Evolutionary conservation across 1,140 invertebrate species (phyloP), one percentile per base, ranked within the genome.

Genomic region (Charaxes varanes): DNA sequence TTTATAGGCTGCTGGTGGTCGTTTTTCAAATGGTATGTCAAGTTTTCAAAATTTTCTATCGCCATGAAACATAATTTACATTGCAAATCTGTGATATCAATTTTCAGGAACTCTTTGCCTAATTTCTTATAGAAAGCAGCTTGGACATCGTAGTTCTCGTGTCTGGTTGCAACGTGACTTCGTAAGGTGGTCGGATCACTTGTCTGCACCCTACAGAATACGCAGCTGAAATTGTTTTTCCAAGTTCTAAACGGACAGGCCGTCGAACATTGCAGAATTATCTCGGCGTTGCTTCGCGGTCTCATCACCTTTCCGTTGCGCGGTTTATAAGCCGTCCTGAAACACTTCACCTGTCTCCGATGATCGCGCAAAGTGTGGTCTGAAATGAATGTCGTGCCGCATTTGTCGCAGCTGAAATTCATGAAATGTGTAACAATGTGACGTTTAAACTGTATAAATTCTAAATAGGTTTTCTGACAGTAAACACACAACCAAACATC

Each of bases 211-310:
- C 74, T 53, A 56, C 79, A 83, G 36, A 80, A 80, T 0, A 80
- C 68, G 32, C 76, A 83, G 38, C 67, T 77, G 27, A 80, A 77
- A 44, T 79, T 76, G 44, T 59, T 72, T 41, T 68, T 77, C 73
- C 76, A 80, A 3, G 70, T 83, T 10, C 76, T 44, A 30, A 80
- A 80, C 0, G 76, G 79, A 15, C 59, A 72, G 0, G 68, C 76
- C 1, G 73, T 72, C 1, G 73, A 79, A 48, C 64, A 79, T 50
- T 79, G 69, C 2, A 80, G 38, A 12, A 83, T 72, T 6, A 83
- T 77, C 38, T 77, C 70, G 1, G 79, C 79, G 19, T 83, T 80
- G 4, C 42, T 62, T 17, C 78, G 56, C 6, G 71, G 66, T 13
- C 58, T 69, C 15, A 74, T 38, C 5, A 71, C 59, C 22, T 55